Evolutionary conservation across 2,113 vertebrate species (phyloP).

Genomic region (Hemiscyllium ocellatum): DNA sequence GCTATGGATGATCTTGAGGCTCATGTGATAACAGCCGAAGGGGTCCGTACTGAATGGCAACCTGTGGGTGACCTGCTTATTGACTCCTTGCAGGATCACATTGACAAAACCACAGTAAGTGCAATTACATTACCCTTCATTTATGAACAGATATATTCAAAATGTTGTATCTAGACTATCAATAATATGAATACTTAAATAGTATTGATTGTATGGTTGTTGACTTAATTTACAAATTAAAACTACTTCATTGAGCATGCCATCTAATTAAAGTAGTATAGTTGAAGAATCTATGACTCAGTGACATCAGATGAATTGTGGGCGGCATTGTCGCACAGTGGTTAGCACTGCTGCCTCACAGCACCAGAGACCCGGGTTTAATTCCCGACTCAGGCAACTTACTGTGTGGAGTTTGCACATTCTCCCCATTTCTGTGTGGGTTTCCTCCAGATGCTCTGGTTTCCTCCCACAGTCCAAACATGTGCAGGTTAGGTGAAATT

Average conservation of each 20-base stretch:
- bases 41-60: constrained; percentile 73
- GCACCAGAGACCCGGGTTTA: too few relatives aligned
- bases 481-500: too few relatives aligned
- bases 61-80: constrained; percentile 86
- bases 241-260: neutral
- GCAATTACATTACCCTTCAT: neutral
- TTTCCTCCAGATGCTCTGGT: too few relatives aligned
- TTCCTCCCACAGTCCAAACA: too few relatives aligned
- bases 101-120: constrained; percentile 73
- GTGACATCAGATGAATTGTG: neutral
- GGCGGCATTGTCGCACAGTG: too few relatives aligned
- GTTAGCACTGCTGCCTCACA: too few relatives aligned
- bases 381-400: too few relatives aligned
- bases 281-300: neutral
- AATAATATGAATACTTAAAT: neutral
- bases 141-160: neutral
- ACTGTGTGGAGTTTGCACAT: too few relatives aligned
- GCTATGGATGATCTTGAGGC: constrained; percentile 87
- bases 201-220: neutral
- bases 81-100: constrained; percentile 87
- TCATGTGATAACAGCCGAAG: constrained; percentile 74
- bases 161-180: neutral
- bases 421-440: too few relatives aligned
- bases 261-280: neutral
- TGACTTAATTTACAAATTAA: neutral